phyloP scores from a whole-genome alignment of 30 jellyfish, hydroid and myxozoan species.

The Cassiopea andromeda region DNA sequence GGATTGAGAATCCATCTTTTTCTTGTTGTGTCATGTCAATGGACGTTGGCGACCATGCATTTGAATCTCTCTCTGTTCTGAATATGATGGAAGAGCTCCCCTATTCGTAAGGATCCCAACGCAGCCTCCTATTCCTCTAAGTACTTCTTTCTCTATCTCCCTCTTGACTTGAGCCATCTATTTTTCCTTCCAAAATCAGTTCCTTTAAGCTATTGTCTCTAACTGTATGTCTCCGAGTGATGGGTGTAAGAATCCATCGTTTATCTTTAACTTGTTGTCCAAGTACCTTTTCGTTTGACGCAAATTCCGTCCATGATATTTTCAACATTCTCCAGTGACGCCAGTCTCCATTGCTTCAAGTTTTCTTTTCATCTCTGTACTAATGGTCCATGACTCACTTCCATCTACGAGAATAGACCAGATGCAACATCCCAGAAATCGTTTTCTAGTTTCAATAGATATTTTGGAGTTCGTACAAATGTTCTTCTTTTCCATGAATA shows the following conservation, averaged over 20 bases:
- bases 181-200: not conserved
- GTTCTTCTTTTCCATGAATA: not conserved
- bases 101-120: not conserved
- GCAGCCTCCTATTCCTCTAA: not conserved
- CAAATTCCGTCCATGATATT: conserved; percentile 7
- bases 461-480: not conserved
- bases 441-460: not conserved
- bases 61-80: not conserved
- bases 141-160: not conserved
- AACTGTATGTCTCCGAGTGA: no score
- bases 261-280: not conserved
- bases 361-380: conserved; percentile 6
- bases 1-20: not conserved
- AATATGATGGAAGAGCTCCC: conserved; percentile 38
- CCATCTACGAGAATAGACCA: conserved; percentile 7
- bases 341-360: conserved; percentile 24
- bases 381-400: conserved; percentile 10
- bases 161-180: not conserved
- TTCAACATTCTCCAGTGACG: not conserved
- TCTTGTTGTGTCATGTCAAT: not conserved
- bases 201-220: not conserved
- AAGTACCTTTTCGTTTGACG: not conserved
- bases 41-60: conserved; percentile 40
- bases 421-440: conserved; percentile 1
- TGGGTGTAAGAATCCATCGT: not conserved